Conservation (phyloP, 2,113 vertebrate genomes). For the Psilopsiagon aurifrons region DNA sequence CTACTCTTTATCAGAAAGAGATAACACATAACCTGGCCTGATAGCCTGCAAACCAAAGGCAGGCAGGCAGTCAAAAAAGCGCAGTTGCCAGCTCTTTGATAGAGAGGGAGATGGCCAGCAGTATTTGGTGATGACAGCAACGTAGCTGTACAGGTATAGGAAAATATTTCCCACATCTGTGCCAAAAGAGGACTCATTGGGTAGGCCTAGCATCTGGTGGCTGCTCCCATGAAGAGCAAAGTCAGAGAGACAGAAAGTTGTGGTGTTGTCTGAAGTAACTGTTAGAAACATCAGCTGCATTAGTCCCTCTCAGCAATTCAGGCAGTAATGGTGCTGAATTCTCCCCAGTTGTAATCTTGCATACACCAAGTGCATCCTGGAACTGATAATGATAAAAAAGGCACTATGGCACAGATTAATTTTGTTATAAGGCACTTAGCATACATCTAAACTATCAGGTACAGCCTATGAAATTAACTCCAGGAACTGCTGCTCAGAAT, state of each 20-base stretch:
- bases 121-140: neutral
- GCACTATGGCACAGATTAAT: neutral
- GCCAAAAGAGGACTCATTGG: rapidly evolving
- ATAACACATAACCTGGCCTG: neutral
- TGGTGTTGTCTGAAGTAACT: neutral
- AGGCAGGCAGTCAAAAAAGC: neutral
- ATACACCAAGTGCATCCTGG: neutral
- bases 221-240: neutral
- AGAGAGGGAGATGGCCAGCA: neutral
- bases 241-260: neutral
- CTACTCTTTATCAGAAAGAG: neutral
- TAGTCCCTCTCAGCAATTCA: neutral
- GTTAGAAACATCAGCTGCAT: neutral
- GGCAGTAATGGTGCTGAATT: neutral
- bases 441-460: neutral
- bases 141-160: neutral
- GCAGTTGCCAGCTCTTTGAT: neutral
- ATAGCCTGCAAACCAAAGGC: neutral
- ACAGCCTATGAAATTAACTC: neutral
- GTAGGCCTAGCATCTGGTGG: neutral
- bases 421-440: neutral
- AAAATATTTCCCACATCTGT: neutral
- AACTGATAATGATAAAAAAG: neutral
- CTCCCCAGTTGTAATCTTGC: neutral
- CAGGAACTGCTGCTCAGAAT: neutral